phyloP scores from a whole-genome alignment of 2,113 vertebrate species.

The Bombycilla garrulus region DNA sequence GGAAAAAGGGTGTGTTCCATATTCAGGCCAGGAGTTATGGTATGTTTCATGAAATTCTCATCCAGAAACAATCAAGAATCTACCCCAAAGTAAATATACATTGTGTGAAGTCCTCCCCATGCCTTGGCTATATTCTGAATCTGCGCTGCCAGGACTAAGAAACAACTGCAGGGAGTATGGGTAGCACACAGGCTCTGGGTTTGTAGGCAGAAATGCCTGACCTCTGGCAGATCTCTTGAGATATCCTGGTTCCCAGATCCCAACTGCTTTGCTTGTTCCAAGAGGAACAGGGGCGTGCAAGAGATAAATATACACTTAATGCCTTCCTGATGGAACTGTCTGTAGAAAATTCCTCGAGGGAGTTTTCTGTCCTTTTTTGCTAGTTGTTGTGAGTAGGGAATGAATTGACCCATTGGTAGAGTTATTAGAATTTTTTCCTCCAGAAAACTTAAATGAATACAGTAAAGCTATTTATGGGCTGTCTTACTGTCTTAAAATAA shows the following conservation, averaged over 20 bases:
- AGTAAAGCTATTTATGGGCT: neutral
- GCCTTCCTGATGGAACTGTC: slow-evolving; percentile 51
- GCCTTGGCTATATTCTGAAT: neutral
- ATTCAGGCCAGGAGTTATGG: neutral
- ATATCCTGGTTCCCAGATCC: slow-evolving; percentile 36
- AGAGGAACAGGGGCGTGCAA: slow-evolving; percentile 19
- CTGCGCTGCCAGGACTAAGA: slow-evolving; percentile 16
- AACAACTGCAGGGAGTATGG: neutral
- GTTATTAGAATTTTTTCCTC: neutral
- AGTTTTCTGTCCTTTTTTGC: slow-evolving; percentile 41
- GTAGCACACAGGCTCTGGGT: neutral
- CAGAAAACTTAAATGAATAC: neutral
- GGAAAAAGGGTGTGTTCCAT: neutral
- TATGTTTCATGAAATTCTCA: neutral
- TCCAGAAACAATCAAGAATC: slow-evolving; percentile 13
- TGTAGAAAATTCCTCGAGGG: slow-evolving; percentile 57
- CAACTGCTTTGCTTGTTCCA: slow-evolving; percentile 2
- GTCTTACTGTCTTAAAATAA: slow-evolving; percentile 38
- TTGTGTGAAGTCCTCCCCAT: neutral
- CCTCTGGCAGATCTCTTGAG: slow-evolving; percentile 56
- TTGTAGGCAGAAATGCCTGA: slow-evolving; percentile 45
- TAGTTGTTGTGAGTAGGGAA: neutral
- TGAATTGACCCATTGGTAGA: neutral
- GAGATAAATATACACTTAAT: slow-evolving; percentile 65
- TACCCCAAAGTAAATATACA: slow-evolving; percentile 17